Base-by-base conservation (phyloP, 2,888 invertebrate species). In the Ophion ventricosus region DNA sequence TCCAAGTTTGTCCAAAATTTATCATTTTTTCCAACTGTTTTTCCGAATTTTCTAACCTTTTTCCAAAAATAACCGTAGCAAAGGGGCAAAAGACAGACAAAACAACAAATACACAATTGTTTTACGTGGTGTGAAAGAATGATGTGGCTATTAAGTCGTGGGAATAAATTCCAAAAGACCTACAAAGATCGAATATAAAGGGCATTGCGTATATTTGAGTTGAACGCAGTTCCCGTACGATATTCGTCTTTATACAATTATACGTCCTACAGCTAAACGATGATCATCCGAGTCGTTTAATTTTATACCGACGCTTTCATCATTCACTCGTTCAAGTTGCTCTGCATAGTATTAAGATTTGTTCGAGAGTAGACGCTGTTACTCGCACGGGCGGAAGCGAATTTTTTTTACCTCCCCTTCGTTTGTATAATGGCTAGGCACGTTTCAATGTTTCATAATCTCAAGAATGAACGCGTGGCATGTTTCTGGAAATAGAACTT, bases 401-500 rank as follows among this genome's bases (percentile, higher is more conserved):
- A 23, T 11, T 54, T 56, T 35, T 23, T 56, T 35, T 23, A 35
- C 23, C 20, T 23, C 23, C 64, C 26, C 43, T 63, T 61, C 40
- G 1, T 29, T 23, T 2, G 23, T 54, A 11, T 17, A 7, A 17
- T 20, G 49, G 17, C 26, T 54, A 26, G 63, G 49, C 74, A 29
- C 73, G 54, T 59, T 64, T 59, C n/a, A 54, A 35, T 56, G 63
- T 74, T 64, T 74, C 79, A 88, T 87, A 85, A 86, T 88, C 87
- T 87, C 82, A 84, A 87, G 87, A 87, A 87, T 87, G 72, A 73
- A 73, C 87, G 82, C 70, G 86, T 89, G 87, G 85, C 82, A 79
- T 63, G 70, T 72, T 87, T 40, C 80, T 70, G 72, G 75, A 86
- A 86, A 86, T 87, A 86, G 83, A 83, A 87, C 69, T 35, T 35